phyloP scores from a whole-genome alignment of 1,140 invertebrate genomes.

The Polypedilum pembai region DNA sequence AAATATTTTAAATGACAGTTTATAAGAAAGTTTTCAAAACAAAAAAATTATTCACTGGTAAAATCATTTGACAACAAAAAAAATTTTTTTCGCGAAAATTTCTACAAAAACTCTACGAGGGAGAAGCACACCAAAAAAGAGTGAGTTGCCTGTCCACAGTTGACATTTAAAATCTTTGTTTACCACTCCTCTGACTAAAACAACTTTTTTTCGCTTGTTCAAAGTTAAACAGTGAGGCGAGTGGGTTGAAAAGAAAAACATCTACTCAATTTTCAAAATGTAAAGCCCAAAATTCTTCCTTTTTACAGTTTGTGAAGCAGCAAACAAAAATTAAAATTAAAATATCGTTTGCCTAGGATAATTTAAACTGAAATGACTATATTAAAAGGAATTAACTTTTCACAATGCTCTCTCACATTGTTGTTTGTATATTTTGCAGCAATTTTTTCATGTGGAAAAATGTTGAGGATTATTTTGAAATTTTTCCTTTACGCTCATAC shows the following conservation, averaged over 20 bases:
- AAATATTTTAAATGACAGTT: no score
- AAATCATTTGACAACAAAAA: no score
- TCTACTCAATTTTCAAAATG: constrained; percentile 3
- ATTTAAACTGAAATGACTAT: constrained; percentile 22
- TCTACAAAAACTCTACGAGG: no score
- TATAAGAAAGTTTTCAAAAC: no score
- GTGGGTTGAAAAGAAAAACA: not conserved
- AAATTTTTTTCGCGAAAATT: no score
- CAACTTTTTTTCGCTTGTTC: no score
- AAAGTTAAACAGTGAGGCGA: not conserved
- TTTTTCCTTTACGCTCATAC: not conserved
- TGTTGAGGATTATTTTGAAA: constrained; percentile 18
- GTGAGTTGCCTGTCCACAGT: not conserved
- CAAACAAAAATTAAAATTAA: constrained; percentile 20
- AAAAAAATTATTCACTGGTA: no score
- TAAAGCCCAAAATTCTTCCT: not conserved
- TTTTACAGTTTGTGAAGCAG: not conserved
- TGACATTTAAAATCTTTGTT: not conserved
- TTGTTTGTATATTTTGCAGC: not conserved
- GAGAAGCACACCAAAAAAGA: no score
- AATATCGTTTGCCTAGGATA: constrained; percentile 20
- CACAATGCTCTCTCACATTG: not conserved
- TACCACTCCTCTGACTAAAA: no score
- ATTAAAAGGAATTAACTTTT: constrained; percentile 24
- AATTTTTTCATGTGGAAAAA: constrained; percentile 20